Base-by-base conservation (phyloP, 2,113 vertebrate genomes). In the Leuciscus idus region DNA sequence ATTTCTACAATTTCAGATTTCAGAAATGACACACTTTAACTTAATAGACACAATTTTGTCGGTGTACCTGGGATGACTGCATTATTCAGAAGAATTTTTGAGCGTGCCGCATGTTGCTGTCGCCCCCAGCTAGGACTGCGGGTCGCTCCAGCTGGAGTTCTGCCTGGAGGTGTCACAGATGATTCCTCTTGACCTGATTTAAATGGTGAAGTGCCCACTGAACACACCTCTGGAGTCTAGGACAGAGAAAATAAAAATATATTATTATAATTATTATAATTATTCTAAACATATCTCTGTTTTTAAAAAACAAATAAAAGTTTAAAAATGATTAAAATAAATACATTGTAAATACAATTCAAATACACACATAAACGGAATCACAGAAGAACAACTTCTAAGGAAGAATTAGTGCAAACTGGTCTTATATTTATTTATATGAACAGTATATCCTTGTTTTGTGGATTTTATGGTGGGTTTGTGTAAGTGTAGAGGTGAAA, bases 121-220 rank as follows among this genome's bases (percentile, higher is more conserved):
- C 98, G 95, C 1, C 96, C 88, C 61, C 95, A 99, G 90, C 94
- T 96, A 0, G 98, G 98, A 62, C 97, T 99, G 86, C 97, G 95
- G 19, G 93, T 90, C 6, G 94, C 96, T 79, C 96, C 46, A 1
- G 95, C 72, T 8, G 93, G 91, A 39, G 94, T 92, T 88, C 98
- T 99, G 4, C 97, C 97, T 0, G 98, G 96, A 43, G 98, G 96
- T 0, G 97, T 97, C 48, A 94, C 83, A 0, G 95, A 92, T 90
- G 97, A 97, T 39, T 99, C 98, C 89, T 99, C 98, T 55, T 95
- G 97, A 30, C 88, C 48, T 0, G 93, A 94, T 92, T 97, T 99
- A 66, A 96, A 91, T 0, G 97, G 96, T 2, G 97, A 97, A 0
- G 95, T 95, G 82, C 96, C 96, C 57, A 95, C 92, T 21, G 96